Evolutionary conservation across 2,113 vertebrate species (phyloP).

Genomic region (Gulo gulo): DNA sequence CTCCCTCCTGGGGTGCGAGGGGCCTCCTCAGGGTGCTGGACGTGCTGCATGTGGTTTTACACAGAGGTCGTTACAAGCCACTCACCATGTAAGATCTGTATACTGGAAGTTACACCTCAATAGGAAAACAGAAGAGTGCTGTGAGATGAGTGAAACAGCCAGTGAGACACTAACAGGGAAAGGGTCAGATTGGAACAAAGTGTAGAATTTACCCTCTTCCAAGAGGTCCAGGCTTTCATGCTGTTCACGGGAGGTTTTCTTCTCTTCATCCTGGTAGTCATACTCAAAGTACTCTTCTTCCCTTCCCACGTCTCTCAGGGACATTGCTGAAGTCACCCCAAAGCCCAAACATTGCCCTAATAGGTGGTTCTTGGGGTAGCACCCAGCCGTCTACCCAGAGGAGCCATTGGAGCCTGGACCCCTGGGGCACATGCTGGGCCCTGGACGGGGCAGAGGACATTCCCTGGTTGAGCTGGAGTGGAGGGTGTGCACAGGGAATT

Average conservation of each 20-base stretch:
- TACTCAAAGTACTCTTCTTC: constrained; percentile 85
- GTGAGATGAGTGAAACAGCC: background rate
- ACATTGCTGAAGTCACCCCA: constrained; percentile 82
- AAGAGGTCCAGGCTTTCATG: constrained; percentile 77
- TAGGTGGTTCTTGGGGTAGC: constrained; percentile 34
- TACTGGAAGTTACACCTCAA: background rate
- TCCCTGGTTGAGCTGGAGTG: constrained; percentile 45
- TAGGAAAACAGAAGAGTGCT: background rate
- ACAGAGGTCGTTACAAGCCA: background rate
- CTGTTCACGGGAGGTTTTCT: background rate
- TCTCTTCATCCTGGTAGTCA: constrained; percentile 72
- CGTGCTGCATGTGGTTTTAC: background rate
- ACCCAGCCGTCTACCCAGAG: constrained; percentile 48
- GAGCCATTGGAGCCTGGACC: constrained; percentile 36
- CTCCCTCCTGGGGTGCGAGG: background rate
- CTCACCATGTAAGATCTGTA: background rate
- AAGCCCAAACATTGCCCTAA: background rate
- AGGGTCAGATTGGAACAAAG: background rate
- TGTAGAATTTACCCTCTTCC: constrained; percentile 87
- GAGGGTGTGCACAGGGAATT: constrained; percentile 19
- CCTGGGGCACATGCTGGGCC: constrained; percentile 67
- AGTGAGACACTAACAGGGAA: background rate
- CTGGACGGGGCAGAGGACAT: constrained; percentile 74
- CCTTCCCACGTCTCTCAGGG: constrained; percentile 65
- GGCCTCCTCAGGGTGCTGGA: background rate